These are phyloP conservation scores for Heliconius cydno DNA, from an alignment of 2,888 invertebrate genomes.

Conservation along the genomic window DNA sequence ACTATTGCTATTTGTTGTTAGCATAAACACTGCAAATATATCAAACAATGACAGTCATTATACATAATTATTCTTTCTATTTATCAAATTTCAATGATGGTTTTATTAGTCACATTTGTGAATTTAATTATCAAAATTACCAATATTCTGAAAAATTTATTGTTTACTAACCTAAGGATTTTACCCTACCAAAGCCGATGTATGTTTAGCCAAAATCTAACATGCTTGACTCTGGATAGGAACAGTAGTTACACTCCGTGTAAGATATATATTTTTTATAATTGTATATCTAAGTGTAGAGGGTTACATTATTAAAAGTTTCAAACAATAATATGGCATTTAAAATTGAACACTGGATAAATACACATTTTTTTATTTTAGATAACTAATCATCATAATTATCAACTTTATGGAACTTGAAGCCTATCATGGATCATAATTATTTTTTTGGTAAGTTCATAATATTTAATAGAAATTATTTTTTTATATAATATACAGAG, in stretches of 20 bases:
- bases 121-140: slow-evolving; percentile 66
- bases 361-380: background rate
- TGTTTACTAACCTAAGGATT: background rate
- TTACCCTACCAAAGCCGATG: slow-evolving; percentile 82
- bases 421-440: background rate
- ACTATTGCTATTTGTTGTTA: background rate
- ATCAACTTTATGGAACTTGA: background rate
- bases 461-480: background rate
- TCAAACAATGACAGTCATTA: too few species aligned
- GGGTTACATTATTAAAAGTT: slow-evolving; percentile 67
- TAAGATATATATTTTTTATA: slow-evolving; percentile 68
- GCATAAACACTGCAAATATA: too few species aligned
- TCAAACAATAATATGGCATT: background rate
- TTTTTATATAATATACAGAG: too few species aligned
- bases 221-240: slow-evolving; percentile 80
- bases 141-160: slow-evolving; percentile 55
- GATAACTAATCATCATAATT: background rate
- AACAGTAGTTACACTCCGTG: slow-evolving; percentile 78
- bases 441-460: background rate
- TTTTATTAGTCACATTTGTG: slow-evolving; percentile 66
- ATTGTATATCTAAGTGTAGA: slow-evolving; percentile 74
- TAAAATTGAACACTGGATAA: too few species aligned
- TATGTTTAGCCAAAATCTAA: slow-evolving; percentile 60
- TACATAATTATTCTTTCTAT: too few species aligned
- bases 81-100: slow-evolving; percentile 54